Percentiles rank a stretch among this genome's conserved stretches.
Evolutionary conservation across 2,888 invertebrate species (phyloP).

Genomic region (Ypsolopha sequella): DNA sequence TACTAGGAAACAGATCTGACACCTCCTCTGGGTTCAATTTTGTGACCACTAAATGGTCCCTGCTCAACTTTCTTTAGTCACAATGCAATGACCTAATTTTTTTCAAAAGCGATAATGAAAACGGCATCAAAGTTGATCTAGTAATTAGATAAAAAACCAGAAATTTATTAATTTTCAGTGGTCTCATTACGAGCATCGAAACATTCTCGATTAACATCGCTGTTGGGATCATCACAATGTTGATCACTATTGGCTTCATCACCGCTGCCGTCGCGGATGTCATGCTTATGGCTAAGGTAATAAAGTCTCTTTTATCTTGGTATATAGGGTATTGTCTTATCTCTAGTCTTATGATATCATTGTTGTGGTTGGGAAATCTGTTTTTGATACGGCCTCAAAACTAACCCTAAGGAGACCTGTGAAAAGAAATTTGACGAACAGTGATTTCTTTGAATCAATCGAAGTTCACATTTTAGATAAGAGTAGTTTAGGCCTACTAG

Average conservation of each 20-base stretch:
- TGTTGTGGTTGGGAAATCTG: too few relatives aligned
- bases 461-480: background rate
- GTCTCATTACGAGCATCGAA: conserved; percentile 81
- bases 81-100: background rate
- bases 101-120: background rate
- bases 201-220: conserved; percentile 75
- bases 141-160: background rate
- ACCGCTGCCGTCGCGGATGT: conserved; percentile 82
- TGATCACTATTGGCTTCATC: conserved; percentile 85
- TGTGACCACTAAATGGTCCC: background rate
- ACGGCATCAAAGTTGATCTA: too few relatives aligned
- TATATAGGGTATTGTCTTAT: too few relatives aligned
- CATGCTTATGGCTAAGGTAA: conserved; percentile 89
- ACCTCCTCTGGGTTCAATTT: background rate
- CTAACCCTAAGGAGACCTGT: too few relatives aligned
- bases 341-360: too few relatives aligned
- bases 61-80: too few relatives aligned
- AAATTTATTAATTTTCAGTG: conserved; percentile 42
- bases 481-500: too few relatives aligned
- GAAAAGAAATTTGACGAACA: too few relatives aligned
- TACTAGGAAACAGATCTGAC: background rate
- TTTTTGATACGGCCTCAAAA: too few relatives aligned
- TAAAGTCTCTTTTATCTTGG: background rate
- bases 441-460: too few relatives aligned
- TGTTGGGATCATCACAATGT: conserved; percentile 82